A percentile compares a stretch with the other conserved stretches of the same genome.
Evolutionary conservation across 2,113 vertebrate species (phyloP).

Genomic region (Varanus salvator): DNA sequence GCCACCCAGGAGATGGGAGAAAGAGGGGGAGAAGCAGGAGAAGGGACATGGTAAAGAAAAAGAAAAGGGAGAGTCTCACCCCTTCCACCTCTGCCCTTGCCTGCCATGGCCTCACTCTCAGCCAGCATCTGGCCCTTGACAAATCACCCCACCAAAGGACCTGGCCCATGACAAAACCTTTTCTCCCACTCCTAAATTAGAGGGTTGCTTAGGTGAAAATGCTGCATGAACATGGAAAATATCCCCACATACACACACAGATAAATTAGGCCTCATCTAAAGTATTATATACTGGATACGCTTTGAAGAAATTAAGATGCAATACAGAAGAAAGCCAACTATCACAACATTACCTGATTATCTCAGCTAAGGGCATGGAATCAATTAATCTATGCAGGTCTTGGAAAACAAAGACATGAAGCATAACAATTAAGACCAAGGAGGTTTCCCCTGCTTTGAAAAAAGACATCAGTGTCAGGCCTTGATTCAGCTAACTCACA

Average conservation of each 20-base stretch:
- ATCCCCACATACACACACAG: neutral
- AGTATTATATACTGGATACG: neutral
- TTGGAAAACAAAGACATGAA: neutral
- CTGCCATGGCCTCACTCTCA: too few species aligned
- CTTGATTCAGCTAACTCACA: neutral
- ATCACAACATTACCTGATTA: neutral
- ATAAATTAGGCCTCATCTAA: neutral
- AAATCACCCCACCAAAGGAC: too few species aligned
- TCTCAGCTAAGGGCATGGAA: neutral
- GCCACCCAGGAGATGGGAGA: too few species aligned
- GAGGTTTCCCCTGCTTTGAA: neutral
- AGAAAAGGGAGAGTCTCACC: too few species aligned
- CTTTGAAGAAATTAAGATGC: neutral
- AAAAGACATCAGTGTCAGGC: neutral
- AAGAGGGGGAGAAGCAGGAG: too few species aligned
- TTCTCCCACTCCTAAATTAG: neutral
- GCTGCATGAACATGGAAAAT: neutral
- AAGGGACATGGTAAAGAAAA: too few species aligned
- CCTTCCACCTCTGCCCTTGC: too few species aligned
- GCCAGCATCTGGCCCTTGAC: too few species aligned
- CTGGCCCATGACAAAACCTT: too few species aligned
- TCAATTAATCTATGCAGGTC: neutral
- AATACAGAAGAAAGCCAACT: neutral
- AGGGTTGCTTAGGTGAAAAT: neutral
- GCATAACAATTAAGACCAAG: neutral